Evolutionary conservation across 2,113 vertebrate genomes (phyloP).

Genomic region (Lontra canadensis): DNA sequence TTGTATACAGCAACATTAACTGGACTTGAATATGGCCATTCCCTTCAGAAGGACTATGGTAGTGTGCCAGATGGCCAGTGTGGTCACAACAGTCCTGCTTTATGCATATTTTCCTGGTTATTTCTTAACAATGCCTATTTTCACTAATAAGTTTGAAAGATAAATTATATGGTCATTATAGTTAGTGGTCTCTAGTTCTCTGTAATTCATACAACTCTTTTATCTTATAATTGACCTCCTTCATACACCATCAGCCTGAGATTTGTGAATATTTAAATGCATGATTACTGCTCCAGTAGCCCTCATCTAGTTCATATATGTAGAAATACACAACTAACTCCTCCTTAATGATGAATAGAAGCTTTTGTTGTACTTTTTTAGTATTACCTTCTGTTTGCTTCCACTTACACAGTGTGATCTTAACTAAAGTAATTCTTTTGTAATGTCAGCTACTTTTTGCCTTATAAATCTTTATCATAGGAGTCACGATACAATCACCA

Average conservation of each 20-base stretch:
- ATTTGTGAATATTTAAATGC: background rate
- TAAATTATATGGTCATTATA: background rate
- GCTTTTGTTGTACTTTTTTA: background rate
- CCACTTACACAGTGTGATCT: background rate
- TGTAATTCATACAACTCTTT: background rate
- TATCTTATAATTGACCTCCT: background rate
- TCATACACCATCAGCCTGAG: background rate
- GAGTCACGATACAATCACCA: background rate
- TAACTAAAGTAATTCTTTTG: background rate
- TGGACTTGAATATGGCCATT: background rate
- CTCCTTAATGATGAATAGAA: background rate
- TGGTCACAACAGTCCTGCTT: background rate
- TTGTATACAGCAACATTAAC: background rate
- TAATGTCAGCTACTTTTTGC: background rate
- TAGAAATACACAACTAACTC: background rate
- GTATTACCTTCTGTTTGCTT: background rate
- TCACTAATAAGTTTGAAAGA: background rate
- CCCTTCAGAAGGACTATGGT: background rate
- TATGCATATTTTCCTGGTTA: background rate
- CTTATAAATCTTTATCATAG: background rate
- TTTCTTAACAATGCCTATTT: background rate
- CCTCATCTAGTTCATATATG: background rate
- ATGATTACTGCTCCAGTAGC: background rate
- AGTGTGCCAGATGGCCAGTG: background rate
- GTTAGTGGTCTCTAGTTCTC: background rate